Evolutionary conservation across 2,113 vertebrate genomes (phyloP).

Genomic region (Lepidothrix coronata): DNA sequence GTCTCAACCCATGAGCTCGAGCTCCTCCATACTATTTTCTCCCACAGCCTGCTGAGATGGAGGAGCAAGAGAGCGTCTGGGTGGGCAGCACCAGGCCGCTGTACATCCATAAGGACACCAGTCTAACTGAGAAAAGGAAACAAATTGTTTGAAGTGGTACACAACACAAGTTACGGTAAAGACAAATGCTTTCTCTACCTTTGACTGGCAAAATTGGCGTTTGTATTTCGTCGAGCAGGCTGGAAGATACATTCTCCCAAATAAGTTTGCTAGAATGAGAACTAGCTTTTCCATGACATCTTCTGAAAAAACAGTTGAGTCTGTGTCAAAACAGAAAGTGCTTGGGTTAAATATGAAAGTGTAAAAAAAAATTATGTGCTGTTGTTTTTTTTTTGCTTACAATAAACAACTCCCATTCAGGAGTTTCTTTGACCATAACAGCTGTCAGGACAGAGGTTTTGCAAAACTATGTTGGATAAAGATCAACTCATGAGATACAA

Average conservation of each 20-base stretch:
- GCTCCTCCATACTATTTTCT: background rate
- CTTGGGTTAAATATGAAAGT: background rate
- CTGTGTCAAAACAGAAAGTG: slow-evolving; percentile 23
- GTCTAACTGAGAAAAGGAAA: background rate
- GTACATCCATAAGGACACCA: background rate
- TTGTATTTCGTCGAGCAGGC: background rate
- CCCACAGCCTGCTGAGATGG: background rate
- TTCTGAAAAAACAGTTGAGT: slow-evolving; percentile 42
- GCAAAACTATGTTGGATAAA: background rate
- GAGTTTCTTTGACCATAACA: background rate
- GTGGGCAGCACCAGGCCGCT: background rate
- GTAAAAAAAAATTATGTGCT: background rate
- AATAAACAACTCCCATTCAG: background rate
- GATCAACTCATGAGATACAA: background rate
- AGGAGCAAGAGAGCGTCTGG: background rate
- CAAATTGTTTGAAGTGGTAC: background rate
- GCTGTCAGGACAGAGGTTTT: background rate
- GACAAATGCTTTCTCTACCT: slow-evolving; percentile 5
- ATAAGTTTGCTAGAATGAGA: slow-evolving; percentile 59
- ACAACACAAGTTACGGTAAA: background rate
- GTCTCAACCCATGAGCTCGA: rapidly evolving
- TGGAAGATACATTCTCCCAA: slow-evolving; percentile 34
- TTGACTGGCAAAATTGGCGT: slow-evolving; percentile 5
- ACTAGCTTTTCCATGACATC: slow-evolving; percentile 57
- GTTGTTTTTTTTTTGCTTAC: background rate